Evolutionary conservation across 2,888 invertebrate species (phyloP).

Genomic region (Therioaphis trifolii): DNA sequence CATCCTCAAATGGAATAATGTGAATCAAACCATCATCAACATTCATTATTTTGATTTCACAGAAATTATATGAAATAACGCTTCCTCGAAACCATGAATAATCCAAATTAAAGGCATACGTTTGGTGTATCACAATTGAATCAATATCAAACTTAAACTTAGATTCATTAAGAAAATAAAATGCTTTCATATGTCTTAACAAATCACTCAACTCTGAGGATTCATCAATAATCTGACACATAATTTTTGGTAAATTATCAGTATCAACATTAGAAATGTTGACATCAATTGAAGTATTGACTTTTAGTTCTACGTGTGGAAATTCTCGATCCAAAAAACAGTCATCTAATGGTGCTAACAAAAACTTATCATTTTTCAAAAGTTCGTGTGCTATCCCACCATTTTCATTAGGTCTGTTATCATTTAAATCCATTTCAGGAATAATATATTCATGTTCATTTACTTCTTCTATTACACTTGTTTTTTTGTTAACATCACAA

Average conservation of each 20-base stretch:
- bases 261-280: background rate
- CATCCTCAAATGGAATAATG: background rate
- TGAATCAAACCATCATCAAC: conserved; percentile 2
- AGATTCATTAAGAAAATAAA: background rate
- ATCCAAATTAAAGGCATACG: background rate
- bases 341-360: background rate
- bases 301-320: background rate
- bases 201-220: background rate
- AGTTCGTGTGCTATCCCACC: background rate
- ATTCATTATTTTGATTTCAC: background rate
- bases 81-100: background rate
- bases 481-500: background rate
- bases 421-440: background rate
- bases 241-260: background rate
- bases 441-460: too few relatives aligned
- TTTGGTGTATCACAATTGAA: background rate
- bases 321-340: conserved; percentile 1
- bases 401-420: background rate
- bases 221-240: background rate
- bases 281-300: background rate
- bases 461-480: background rate
- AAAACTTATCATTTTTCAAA: background rate
- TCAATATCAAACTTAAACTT: conserved; percentile 11
- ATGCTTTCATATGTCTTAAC: background rate
- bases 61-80: background rate